These are phyloP conservation scores for Ptilorrhoa leucosticta DNA, from an alignment of 2,113 vertebrate species.

Conservation along the genomic window DNA sequence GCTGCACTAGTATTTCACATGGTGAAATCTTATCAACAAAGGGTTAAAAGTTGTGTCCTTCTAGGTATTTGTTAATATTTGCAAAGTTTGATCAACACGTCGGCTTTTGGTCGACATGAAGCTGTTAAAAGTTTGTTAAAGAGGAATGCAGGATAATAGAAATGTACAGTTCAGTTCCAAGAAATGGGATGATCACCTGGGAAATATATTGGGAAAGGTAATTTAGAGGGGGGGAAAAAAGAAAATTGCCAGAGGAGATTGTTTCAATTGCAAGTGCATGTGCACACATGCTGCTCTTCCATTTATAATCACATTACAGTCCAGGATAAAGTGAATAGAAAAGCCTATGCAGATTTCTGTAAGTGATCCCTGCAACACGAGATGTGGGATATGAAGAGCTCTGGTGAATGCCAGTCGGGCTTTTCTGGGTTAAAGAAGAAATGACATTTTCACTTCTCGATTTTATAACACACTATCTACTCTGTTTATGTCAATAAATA, in stretches of 20 bases:
- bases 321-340: background rate
- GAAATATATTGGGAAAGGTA: background rate
- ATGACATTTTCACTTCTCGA: accelerated
- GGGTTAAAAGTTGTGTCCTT: background rate
- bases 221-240: background rate
- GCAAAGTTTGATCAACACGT: background rate
- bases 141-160: background rate
- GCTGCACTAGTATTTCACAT: background rate
- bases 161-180: background rate
- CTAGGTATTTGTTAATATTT: background rate
- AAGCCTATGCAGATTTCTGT: background rate
- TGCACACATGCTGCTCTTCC: background rate
- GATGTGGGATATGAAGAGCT: background rate
- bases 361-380: background rate
- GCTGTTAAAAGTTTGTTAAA: background rate
- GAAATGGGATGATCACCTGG: background rate
- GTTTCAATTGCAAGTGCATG: background rate
- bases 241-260: background rate
- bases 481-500: background rate
- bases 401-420: background rate
- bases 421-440: background rate
- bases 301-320: background rate
- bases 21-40: background rate
- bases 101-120: background rate
- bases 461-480: background rate